Conservation (phyloP, 1,140 invertebrate genomes). For the Drosophila kikkawai region DNA sequence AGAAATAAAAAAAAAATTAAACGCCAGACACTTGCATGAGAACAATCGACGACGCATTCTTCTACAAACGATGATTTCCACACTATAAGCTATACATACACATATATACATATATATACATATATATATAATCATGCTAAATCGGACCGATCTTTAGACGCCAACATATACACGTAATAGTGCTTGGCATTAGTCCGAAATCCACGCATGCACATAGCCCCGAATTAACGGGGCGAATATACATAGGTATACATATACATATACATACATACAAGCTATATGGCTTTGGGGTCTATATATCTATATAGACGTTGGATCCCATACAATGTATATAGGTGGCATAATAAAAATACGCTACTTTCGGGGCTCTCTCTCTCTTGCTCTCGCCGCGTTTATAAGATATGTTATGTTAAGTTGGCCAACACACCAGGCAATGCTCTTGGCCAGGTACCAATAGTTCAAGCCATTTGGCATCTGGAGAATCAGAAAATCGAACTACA, state of each 20-base stretch:
- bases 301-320: conserved; percentile 5
- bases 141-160: conserved; percentile 24
- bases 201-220: conserved; percentile 49
- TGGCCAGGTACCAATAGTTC: background rate
- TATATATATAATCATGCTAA: conserved; percentile 5
- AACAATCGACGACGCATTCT: conserved; percentile 30
- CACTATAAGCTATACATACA: conserved; percentile 14
- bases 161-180: conserved; percentile 27
- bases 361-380: conserved; percentile 1
- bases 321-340: conserved; percentile 55
- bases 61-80: conserved; percentile 9
- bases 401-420: conserved; percentile 9
- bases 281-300: conserved; percentile 5
- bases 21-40: conserved; percentile 37
- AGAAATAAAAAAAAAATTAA: background rate
- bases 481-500: background rate
- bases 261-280: conserved; percentile 20
- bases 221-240: conserved; percentile 28
- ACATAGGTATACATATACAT: background rate
- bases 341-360: conserved; percentile 61
- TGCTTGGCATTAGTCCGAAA: conserved; percentile 45
- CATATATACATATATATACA: background rate
- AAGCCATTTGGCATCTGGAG: background rate
- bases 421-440: background rate
- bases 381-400: conserved; percentile 2